Evolutionary conservation across 2,113 vertebrate genomes (phyloP).

Genomic region (Upupa epops): DNA sequence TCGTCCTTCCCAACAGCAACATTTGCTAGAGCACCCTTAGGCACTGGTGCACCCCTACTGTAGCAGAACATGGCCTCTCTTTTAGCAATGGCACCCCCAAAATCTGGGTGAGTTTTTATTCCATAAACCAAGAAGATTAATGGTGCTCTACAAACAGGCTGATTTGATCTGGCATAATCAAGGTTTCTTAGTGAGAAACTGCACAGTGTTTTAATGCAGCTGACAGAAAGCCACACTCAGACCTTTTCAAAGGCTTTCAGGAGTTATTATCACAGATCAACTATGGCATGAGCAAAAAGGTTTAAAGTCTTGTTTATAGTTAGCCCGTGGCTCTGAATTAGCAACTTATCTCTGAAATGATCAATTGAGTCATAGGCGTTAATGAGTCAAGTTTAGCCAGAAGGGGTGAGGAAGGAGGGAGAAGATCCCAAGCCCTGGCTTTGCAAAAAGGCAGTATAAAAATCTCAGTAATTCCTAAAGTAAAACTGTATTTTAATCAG

Average conservation of each 20-base stretch:
- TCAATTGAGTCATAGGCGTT: conserved; percentile 75
- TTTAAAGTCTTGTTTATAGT: conserved; percentile 69
- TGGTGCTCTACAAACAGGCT: conserved; percentile 50
- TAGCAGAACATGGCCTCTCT: not conserved
- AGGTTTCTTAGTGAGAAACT: conserved; percentile 77
- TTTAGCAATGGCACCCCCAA: not conserved
- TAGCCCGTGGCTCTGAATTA: conserved; percentile 76
- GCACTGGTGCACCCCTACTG: not conserved
- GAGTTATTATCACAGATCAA: conserved; percentile 75
- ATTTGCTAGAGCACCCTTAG: not conserved
- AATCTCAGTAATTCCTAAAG: conserved; percentile 65
- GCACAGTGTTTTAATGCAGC: conserved; percentile 66
- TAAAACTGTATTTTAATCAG: conserved; percentile 79
- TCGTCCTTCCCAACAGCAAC: not conserved
- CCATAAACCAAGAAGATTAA: conserved; percentile 45
- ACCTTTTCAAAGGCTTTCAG: conserved; percentile 80
- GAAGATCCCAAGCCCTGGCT: conserved; percentile 25
- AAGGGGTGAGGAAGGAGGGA: conserved; percentile 47
- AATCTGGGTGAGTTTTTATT: conserved; percentile 29
- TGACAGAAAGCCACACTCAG: conserved; percentile 74
- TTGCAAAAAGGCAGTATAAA: conserved; percentile 20
- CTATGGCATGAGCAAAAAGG: conserved; percentile 76
- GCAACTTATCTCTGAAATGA: conserved; percentile 75
- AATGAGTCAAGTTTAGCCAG: conserved; percentile 77
- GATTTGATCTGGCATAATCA: conserved; percentile 77